These are phyloP conservation scores for Spodoptera picta DNA, from an alignment of 2,888 invertebrate species.

Conservation along the genomic window DNA sequence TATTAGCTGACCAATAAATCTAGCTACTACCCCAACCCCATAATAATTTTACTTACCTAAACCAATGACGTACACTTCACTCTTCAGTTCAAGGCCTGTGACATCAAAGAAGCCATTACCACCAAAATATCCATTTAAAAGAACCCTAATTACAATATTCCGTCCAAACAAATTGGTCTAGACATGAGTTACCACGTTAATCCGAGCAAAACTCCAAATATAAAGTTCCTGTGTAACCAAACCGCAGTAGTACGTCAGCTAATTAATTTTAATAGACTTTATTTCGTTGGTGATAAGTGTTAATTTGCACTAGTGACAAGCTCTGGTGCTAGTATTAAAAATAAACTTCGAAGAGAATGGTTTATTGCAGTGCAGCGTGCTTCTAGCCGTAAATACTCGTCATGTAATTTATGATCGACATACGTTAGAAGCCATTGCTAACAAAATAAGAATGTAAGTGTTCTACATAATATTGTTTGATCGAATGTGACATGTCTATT, in stretches of 20 bases:
- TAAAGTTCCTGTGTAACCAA: conserved; percentile 10
- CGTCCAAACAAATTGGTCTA: conserved; percentile 32
- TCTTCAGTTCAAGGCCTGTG: conserved; percentile 7
- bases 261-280: too few relatives aligned
- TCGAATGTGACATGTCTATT: not conserved
- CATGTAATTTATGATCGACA: conserved; percentile 8
- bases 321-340: conserved; percentile 18
- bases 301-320: too few relatives aligned
- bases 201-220: conserved; percentile 27
- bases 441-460: not conserved
- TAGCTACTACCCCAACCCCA: too few relatives aligned
- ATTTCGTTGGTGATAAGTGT: too few relatives aligned
- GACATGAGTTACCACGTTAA: conserved; percentile 21
- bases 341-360: conserved; percentile 15
- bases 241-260: too few relatives aligned
- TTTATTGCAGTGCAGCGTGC: conserved; percentile 24
- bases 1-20: too few relatives aligned
- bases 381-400: conserved; percentile 1
- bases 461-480: not conserved
- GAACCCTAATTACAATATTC: conserved; percentile 23
- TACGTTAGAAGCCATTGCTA: not conserved
- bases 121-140: conserved; percentile 14
- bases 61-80: too few relatives aligned
- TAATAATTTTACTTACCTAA: too few relatives aligned
- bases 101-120: not conserved